Base-by-base conservation (phyloP, 2,888 invertebrate species). In the Orgyia antiqua region DNA sequence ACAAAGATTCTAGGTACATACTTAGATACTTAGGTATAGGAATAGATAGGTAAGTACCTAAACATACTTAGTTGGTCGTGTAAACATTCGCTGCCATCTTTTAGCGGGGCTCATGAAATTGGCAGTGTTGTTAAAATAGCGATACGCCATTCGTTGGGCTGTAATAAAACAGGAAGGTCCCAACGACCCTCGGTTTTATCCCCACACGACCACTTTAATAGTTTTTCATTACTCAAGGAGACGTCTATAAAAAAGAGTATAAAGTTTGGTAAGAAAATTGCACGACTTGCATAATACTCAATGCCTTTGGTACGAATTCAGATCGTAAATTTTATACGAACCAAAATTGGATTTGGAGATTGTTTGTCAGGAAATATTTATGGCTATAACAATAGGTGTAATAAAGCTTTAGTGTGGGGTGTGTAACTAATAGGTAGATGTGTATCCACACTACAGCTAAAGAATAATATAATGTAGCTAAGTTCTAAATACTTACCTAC, bases 171-270 rank as follows among this genome's bases (percentile, higher is more conserved):
- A 64, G 68, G 62, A 76, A 76, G 77, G 77, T 72, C 68, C 72
- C 70, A 63, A 70, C 78, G 68, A 73, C 79, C 78, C 78, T 67
- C 68, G 68, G 51, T 68, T 69, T n/a, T 68, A 76, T 76, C 71
- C 76, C 78, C 80, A 68, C 70, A 62, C 78, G 67, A 68, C 44
- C 64, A 71, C 59, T 80, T 83, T 83, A 75, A 83, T 83, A 78
- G 82, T 80, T 80, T 82, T 83, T 83, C 83, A 83, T 83, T 83
- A 83, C 82, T 82, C 79, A 79, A 83, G 80, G 80, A 82, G 82
- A 82, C 66, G 70, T 53, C 61, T 53, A 68, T 78, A 80, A 83
- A 82, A 80, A 74, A 53, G 54, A 54, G 59, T 61, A 79, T 79
- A 77, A 78, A 77, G 60, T 69, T 70, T 54, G 68, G 67, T 60